phyloP scores from a whole-genome alignment of 2,888 invertebrate species.

The Zhengitettix transpicula region DNA sequence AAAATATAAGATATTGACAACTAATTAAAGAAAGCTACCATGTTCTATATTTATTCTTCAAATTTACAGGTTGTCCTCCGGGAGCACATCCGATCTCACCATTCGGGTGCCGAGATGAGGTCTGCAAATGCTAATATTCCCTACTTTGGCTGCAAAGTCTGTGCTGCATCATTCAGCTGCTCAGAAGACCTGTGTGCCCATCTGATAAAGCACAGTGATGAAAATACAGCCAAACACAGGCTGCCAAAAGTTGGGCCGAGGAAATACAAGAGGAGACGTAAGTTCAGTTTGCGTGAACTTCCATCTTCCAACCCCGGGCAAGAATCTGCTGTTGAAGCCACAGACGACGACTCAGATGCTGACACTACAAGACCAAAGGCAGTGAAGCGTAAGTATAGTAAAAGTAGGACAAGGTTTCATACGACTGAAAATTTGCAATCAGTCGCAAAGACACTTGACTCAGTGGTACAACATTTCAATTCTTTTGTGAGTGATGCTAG shows the following conservation, averaged over 20 bases:
- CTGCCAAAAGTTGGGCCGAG: constrained; percentile 63
- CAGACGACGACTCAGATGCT: constrained; percentile 21
- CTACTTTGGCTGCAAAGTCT: constrained; percentile 60
- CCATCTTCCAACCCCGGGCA: constrained; percentile 14
- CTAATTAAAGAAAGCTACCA: background rate
- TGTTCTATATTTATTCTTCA: background rate
- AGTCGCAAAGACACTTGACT: constrained; percentile 30
- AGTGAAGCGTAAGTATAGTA: constrained; percentile 22
- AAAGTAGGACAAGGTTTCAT: constrained; percentile 17
- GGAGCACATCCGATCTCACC: constrained; percentile 72
- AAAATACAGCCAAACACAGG: constrained; percentile 64
- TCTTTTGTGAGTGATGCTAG: constrained; percentile 15
- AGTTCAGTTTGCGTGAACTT: constrained; percentile 46
- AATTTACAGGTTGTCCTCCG: constrained; percentile 47
- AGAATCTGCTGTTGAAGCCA: constrained; percentile 19
- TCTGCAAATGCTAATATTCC: constrained; percentile 41
- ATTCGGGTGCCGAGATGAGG: constrained; percentile 62
- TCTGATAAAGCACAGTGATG: constrained; percentile 70
- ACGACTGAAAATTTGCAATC: constrained; percentile 27
- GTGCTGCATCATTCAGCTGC: constrained; percentile 48
- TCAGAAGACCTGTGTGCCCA: constrained; percentile 65
- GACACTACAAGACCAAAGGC: constrained; percentile 24
- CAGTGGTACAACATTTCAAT: constrained; percentile 30
- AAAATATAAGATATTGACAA: background rate
- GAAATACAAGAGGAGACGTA: constrained; percentile 65